phyloP scores from a whole-genome alignment of 2,797 vertebrate species.

The Furcifer pardalis region DNA sequence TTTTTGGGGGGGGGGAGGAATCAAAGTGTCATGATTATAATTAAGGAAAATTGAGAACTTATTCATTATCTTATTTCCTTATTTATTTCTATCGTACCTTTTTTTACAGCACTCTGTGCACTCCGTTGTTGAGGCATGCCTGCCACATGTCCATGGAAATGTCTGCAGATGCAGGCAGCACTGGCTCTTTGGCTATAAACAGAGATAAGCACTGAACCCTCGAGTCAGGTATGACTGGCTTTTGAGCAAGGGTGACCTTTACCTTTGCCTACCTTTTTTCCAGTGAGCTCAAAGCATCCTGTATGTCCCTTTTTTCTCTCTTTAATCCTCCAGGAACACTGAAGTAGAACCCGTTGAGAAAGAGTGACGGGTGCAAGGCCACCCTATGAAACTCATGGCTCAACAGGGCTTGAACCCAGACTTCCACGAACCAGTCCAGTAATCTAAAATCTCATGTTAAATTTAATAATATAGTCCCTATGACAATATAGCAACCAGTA shows the following conservation, averaged over 20 bases:
- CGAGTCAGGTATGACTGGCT: too few relatives aligned
- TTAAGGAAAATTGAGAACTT: background rate
- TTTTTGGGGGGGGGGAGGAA: background rate
- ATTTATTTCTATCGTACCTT: background rate
- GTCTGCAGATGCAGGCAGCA: too few relatives aligned
- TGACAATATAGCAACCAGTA: background rate
- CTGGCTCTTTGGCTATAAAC: too few relatives aligned
- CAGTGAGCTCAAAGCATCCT: background rate
- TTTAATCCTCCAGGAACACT: background rate
- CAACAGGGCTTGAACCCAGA: background rate
- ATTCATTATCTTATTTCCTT: background rate
- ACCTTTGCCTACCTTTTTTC: background rate
- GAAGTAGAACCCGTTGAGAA: background rate
- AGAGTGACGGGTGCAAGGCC: background rate
- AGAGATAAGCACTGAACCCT: too few relatives aligned
- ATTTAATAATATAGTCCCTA: background rate
- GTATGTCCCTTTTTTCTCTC: background rate
- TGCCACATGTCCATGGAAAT: too few relatives aligned
- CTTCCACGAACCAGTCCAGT: background rate
- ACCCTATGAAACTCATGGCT: background rate
- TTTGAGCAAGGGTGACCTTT: too few relatives aligned
- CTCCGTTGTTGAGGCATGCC: too few relatives aligned
- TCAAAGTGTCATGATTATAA: background rate
- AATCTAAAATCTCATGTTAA: background rate
- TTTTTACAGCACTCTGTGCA: too few relatives aligned